Evolutionary conservation across 2,888 invertebrate genomes (phyloP).

Genomic region (Dinocampus coccinellae): DNA sequence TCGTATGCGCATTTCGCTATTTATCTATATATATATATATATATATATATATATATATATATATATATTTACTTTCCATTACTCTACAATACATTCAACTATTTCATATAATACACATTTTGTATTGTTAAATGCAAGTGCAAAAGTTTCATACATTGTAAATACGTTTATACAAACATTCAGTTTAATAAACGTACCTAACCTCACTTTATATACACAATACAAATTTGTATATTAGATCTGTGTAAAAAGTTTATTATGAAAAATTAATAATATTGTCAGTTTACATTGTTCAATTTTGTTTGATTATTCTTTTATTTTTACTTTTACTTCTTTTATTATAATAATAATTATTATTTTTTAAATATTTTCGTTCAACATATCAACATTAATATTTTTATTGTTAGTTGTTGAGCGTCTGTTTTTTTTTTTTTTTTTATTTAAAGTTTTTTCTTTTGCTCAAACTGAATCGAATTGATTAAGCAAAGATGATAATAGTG

Average conservation of each 20-base stretch:
- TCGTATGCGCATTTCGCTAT: slow-evolving; percentile 9
- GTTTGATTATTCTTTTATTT: background rate
- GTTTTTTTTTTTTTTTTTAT: background rate
- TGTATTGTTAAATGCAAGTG: background rate
- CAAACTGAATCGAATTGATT: slow-evolving; percentile 39
- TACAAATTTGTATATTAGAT: too few relatives aligned
- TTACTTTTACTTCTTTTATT: background rate
- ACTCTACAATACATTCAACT: background rate
- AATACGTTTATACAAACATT: too few relatives aligned
- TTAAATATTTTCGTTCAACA: too few relatives aligned
- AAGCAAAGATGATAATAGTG: slow-evolving; percentile 40
- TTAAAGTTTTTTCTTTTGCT: background rate
- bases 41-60: background rate
- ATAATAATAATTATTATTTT: too few relatives aligned
- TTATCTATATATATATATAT: background rate
- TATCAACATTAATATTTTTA: background rate
- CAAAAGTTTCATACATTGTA: too few relatives aligned
- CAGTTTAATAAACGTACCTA: too few relatives aligned
- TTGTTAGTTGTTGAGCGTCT: background rate
- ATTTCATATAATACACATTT: background rate
- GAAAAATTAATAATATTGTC: too few relatives aligned
- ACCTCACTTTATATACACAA: too few relatives aligned
- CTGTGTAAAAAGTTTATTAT: too few relatives aligned
- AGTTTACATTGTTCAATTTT: too few relatives aligned
- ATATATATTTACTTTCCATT: background rate